Evolutionary conservation across 2,113 vertebrate genomes (phyloP).

Genomic region (Rhipidura dahli): DNA sequence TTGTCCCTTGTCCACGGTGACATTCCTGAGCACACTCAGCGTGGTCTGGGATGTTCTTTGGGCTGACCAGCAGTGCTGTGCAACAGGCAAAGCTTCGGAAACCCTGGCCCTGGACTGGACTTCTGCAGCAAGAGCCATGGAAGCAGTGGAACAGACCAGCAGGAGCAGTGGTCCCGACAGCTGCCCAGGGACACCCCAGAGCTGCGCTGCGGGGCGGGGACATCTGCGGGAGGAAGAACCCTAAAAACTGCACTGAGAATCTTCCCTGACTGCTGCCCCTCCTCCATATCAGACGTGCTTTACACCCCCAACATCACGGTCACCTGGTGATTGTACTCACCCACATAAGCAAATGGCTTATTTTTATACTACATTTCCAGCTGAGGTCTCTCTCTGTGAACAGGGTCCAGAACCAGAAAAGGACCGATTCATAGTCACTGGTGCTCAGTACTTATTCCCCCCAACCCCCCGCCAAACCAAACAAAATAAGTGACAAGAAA

Average conservation of each 20-base stretch:
- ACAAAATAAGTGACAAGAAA: not conserved
- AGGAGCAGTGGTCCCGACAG: not conserved
- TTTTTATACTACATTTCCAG: conserved; percentile 76
- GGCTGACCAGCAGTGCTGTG: not conserved
- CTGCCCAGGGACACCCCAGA: not conserved
- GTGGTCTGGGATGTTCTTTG: not conserved
- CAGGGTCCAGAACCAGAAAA: conserved; percentile 31
- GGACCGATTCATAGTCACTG: conserved; percentile 54
- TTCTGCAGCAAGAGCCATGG: not conserved
- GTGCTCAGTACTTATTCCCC: conserved; percentile 59
- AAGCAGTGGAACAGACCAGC: not conserved
- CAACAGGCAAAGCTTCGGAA: not conserved
- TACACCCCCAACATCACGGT: not conserved
- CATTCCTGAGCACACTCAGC: not conserved
- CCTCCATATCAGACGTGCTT: not conserved
- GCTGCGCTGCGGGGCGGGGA: not conserved
- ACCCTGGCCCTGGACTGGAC: not conserved
- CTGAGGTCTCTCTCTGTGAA: conserved; percentile 22
- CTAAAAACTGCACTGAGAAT: conserved; percentile 6
- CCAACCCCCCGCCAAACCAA: not conserved
- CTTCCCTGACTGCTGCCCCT: not conserved
- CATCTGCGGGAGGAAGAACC: not conserved
- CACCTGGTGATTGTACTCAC: conserved; percentile 29
- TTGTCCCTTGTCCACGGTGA: not conserved
- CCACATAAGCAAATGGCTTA: conserved; percentile 69